Evolutionary conservation across 2,113 vertebrate genomes (phyloP).

Genomic region (Circaetus cinerascens): DNA sequence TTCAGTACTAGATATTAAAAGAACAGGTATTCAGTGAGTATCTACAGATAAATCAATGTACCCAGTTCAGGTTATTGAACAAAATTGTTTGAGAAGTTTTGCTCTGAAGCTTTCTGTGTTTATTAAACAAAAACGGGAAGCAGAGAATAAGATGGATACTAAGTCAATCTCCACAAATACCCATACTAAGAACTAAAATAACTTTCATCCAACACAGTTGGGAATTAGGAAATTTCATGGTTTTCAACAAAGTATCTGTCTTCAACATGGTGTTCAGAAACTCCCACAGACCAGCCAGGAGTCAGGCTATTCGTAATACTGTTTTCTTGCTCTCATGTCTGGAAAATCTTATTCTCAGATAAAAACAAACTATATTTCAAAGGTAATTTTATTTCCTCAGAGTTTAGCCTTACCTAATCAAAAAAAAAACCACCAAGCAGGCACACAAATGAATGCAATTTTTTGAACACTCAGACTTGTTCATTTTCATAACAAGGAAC

Average conservation of each 20-base stretch:
- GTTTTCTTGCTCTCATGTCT: neutral
- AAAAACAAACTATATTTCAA: neutral
- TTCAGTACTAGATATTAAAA: neutral
- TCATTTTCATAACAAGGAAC: neutral
- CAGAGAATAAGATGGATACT: neutral
- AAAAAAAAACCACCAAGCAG: neutral
- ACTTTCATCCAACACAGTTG: neutral
- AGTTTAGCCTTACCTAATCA: neutral
- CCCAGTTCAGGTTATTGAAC: neutral
- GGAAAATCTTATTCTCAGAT: neutral
- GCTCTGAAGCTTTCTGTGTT: neutral
- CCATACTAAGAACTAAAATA: neutral
- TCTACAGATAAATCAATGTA: neutral
- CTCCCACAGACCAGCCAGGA: neutral
- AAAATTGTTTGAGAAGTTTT: neutral
- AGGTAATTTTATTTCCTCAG: neutral
- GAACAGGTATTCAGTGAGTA: neutral
- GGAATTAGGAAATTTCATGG: neutral
- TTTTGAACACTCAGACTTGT: neutral
- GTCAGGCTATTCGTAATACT: neutral
- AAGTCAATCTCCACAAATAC: neutral
- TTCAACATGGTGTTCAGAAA: neutral
- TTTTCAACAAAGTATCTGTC: neutral
- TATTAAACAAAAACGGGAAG: neutral
- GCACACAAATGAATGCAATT: neutral